Evolutionary conservation across 2,888 invertebrate genomes (phyloP), one percentile per base, ranked within the genome.

Genomic region (Unio delphinus): DNA sequence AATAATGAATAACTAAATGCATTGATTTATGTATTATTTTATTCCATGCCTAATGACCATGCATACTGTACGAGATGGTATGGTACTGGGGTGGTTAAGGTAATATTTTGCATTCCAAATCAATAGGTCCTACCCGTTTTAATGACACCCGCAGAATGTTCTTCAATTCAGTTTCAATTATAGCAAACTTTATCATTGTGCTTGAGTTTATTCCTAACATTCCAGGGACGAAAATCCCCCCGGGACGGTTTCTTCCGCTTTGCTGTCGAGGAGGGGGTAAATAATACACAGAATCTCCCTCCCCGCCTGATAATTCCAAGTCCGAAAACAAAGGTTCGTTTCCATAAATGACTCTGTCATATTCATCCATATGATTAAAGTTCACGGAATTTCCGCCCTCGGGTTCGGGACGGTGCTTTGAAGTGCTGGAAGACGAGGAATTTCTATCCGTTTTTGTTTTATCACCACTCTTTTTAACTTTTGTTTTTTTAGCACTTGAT

Each of bases 171-270:
- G 98, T 98, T 90, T 95, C 94, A 90, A 98, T 98, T 83, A 98
- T 94, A 90, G 95, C 96, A 91, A 98, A 97, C 92, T 97, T 98
- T 95, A 98, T 97, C 94, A 98, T 94, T 17, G 98, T 97, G 90
- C 97, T 97, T 70, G 97, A 97, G 88, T 96, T 96, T 92, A 87
- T 74, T 66, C 81, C 80, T 72, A 55, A 82, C 76, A 28, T 79
- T 80, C 62, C 74, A 69, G 61, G 73, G 69, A 28, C 73, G 63
- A 26, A 63, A 55, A 63, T 63, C 20, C 63, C 56, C 23, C 15
- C 34, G 7, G 58, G 45, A 5, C 60, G 55, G 20, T 34, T 54
- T 30, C 56, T 20, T 23, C 63, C 56, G n/a, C 20, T 7, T 18
- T n/a, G 57, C 20, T 58, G 55, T 7, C 59, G 64, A 26, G n/a